Conservation (phyloP, 2,797 vertebrate species). For the Tangara arthus region DNA sequence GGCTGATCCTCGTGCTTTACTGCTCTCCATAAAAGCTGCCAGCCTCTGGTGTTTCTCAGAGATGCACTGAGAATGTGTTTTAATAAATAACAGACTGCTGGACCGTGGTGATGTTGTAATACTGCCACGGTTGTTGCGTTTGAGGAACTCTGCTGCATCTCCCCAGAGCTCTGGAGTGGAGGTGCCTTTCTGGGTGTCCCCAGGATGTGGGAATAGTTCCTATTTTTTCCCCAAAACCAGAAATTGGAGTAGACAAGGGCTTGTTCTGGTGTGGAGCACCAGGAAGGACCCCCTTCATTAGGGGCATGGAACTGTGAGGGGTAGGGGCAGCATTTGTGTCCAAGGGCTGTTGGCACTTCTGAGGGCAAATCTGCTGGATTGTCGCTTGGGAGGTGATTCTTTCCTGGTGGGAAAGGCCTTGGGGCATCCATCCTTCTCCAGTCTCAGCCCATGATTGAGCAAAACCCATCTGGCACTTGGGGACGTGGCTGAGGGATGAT, state of each 20-base stretch:
- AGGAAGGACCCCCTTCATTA: not conserved
- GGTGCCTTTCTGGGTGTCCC: not conserved
- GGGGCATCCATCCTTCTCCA: not conserved
- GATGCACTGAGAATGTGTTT: not conserved
- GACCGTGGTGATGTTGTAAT: not conserved
- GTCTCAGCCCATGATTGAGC: accelerated
- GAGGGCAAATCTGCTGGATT: not conserved
- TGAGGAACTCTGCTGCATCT: not conserved
- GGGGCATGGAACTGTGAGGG: accelerated
- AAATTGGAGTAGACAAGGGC: not conserved
- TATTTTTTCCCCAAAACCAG: not conserved
- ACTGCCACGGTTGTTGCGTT: accelerated
- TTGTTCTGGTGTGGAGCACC: not conserved
- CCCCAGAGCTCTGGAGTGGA: not conserved
- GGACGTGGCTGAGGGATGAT: not conserved
- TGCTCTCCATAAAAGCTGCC: not conserved
- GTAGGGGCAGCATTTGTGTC: not conserved
- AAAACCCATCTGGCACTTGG: not conserved
- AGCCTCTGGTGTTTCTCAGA: not conserved
- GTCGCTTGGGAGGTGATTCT: not conserved
- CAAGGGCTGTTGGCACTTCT: not conserved
- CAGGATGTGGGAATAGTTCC: not conserved
- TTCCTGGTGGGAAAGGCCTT: not conserved
- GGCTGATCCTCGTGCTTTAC: not conserved
- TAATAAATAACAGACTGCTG: not conserved